Evolutionary conservation across 2,113 vertebrate species (phyloP).

Genomic region (Ptilonorhynchus violaceus): DNA sequence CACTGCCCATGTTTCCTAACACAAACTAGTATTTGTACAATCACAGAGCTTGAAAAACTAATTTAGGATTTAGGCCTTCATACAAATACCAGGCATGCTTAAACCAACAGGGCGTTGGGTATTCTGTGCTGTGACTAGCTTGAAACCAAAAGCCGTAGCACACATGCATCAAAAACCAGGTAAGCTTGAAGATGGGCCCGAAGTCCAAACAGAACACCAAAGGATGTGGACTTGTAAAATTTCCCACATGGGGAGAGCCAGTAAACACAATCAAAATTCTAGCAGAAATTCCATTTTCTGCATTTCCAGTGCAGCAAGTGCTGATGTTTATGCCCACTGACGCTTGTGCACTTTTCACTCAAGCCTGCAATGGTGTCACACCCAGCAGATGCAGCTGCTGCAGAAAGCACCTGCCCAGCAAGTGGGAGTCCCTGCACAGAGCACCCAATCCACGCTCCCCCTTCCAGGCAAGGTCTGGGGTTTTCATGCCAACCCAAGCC

Average conservation of each 20-base stretch:
- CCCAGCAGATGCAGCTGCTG: neutral
- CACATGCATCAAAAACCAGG: neutral
- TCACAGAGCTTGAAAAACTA: neutral
- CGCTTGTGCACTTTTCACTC: neutral
- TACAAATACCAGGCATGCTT: neutral
- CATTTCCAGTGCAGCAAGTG: neutral
- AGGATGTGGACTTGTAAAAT: neutral
- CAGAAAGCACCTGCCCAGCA: neutral
- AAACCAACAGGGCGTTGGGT: neutral
- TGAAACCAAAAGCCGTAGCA: neutral
- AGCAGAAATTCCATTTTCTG: neutral
- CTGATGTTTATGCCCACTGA: neutral
- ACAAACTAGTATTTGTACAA: neutral
- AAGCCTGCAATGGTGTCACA: neutral
- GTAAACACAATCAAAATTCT: neutral
- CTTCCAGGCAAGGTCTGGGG: neutral
- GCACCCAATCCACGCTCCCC: fast-evolving
- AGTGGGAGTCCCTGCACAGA: neutral
- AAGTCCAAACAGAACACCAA: neutral
- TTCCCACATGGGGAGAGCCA: neutral
- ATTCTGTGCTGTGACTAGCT: neutral
- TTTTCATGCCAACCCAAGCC: neutral
- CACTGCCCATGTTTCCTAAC: neutral
- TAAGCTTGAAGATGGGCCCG: neutral
- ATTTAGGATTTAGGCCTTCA: neutral